Percentiles rank a stretch among this genome's conserved stretches.
These are phyloP conservation scores for Lycopodina hypogea DNA, from an alignment of 37 sponge, comb jelly and placozoan species.

Conservation along the genomic window DNA sequence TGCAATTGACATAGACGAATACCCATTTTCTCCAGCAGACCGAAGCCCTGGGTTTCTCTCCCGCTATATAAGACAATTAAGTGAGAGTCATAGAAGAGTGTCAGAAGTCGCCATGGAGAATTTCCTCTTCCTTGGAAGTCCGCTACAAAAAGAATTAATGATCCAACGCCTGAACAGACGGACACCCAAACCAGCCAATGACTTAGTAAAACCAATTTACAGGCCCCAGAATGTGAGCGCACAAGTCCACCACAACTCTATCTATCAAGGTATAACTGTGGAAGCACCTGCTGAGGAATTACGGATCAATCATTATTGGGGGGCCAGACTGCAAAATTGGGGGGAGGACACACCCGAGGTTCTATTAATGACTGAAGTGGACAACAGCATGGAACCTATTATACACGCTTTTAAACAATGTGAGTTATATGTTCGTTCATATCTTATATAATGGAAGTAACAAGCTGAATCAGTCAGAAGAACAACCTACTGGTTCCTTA, in stretches of 20 bases:
- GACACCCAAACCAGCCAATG: slow-evolving; percentile 46
- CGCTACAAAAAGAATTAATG: slow-evolving; percentile 31
- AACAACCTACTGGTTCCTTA: no score
- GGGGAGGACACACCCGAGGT: slow-evolving; percentile 65
- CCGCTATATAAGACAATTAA: slow-evolving; percentile 41
- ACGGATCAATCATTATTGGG: slow-evolving; percentile 86
- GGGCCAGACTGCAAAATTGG: slow-evolving; percentile 79
- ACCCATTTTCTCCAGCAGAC: slow-evolving; percentile 66
- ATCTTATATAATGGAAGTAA: no score
- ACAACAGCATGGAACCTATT: slow-evolving; percentile 44
- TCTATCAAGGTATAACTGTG: slow-evolving; percentile 8
- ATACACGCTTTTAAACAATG: slow-evolving; percentile 39
- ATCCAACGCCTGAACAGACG: slow-evolving; percentile 51
- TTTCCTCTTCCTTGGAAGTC: slow-evolving; percentile 64
- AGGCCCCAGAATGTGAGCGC: slow-evolving; percentile 37
- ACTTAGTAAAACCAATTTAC: slow-evolving; percentile 76
- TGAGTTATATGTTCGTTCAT: slow-evolving; percentile 7
- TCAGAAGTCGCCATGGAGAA: slow-evolving; percentile 69
- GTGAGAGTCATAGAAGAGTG: slow-evolving; percentile 7
- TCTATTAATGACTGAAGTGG: slow-evolving; percentile 44
- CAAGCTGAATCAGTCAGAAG: no score
- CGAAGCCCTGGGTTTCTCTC: slow-evolving; percentile 58
- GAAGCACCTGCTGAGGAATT: slow-evolving; percentile 37
- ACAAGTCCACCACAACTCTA: slow-evolving; percentile 56
- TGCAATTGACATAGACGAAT: slow-evolving; percentile 82